Base-by-base conservation (phyloP, 2,888 invertebrate genomes). In the Matsumyia berberina region DNA sequence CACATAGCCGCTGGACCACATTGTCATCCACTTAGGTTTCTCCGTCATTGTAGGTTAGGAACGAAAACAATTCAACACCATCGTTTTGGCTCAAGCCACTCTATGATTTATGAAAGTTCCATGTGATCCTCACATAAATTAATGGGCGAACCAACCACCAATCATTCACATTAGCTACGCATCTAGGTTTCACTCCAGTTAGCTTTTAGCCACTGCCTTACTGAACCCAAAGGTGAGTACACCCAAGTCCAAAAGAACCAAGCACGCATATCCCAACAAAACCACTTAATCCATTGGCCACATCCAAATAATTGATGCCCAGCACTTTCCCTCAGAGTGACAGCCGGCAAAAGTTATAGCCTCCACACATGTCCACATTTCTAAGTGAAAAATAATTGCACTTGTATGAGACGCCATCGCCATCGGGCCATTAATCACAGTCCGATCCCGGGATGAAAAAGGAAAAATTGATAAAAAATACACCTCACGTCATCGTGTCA, bases 351-450 rank as follows among this genome's bases (percentile, higher is more conserved):
- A 2, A 17, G 17, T 7, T 33, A 9, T 33, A 62, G 29, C 70
- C 70, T 72, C 72, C 60, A 29, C 31, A 19, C 33, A 17, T 42
- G 15, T 15, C 2, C 15, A 19, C 46, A 49, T 53, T 44, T 73
- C 53, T 73, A 64, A 73, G 62, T 73, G 73, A 73, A 73, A 74
- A 66, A 66, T 66, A 74, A 74, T 74, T 66, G 55, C 66, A 64
- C 60, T 64, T 55, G 53, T 55, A 74, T 46, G 64, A 37, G 37
- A 66, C 76, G 46, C 57, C 64, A 64, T 58, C 53, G 31, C 42
- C 31, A 42, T 33, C 7, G 33, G 33, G 29, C 57, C 72, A 58
- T 76, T 58, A 49, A 76, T 76, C 66, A 58, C 66, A 12, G 11
- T 57, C 44, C 57, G 46, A 19, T 46, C 37, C 37, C 31, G 44